Evolutionary conservation across 2,113 vertebrate genomes (phyloP), one percentile per base, ranked within the genome.

Genomic region (Embiotoca jacksoni): DNA sequence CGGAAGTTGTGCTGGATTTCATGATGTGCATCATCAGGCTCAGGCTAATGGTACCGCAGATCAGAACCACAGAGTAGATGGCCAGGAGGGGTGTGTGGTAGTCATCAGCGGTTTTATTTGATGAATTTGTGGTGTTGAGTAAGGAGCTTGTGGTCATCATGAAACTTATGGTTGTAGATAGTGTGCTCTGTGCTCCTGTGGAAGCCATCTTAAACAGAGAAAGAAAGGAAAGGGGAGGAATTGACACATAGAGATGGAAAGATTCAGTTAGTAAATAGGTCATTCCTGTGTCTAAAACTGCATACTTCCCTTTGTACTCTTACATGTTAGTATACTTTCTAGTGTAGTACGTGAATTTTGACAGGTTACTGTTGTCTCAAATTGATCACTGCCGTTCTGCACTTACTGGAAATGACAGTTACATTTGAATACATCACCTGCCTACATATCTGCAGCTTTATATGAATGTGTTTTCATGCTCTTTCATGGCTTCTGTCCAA

Each of bases 1-100:
- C 89, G 0, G 98, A 97, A 1, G 91, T 86, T 1, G 93, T 85
- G 88, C 93, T 96, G 87, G 95, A 96, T 88, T 95, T 96, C 46
- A 99, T 79, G 15, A 95, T 81, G 57, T 94, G 93, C 0, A 91
- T 80, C 90, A 96, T 97, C 0, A 91, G 86, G 60, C 90, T 73
- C 31, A 94, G 56, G 9, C 97, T 96, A 0, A 90, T 32, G 15
- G 80, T 84, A 0, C 98, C 97, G 5, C 90, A 94, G 11, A 94
- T 5, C 1, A 98, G 81, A 35, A 95, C 96, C 0, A 89, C 3
- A 0, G 68, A 87, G 80, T 98, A 96, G 73, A 94, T 93, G 46
- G 61, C 44, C 50, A 95, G 62, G 7, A 97, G 82, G 9, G 53
- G 2, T 0, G 59, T 13, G 64, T 68, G 55, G 14, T 64, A 79